Evolutionary conservation across 2,797 vertebrate species (phyloP).

Genomic region (Chromobotia macracanthus): DNA sequence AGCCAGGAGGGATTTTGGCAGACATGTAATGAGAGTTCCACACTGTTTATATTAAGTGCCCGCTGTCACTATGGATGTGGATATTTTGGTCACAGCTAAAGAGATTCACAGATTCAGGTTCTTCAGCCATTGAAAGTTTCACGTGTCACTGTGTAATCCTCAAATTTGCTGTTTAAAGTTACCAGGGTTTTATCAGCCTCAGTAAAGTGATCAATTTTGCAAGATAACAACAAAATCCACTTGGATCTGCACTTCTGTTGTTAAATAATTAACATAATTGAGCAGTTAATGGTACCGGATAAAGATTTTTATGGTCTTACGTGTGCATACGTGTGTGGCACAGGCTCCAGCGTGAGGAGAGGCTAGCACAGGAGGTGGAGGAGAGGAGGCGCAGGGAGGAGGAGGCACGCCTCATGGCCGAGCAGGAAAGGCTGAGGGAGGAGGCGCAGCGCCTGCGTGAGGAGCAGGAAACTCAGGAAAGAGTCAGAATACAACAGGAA

Average conservation of each 20-base stretch:
- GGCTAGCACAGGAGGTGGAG: conserved; percentile 78
- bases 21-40: conserved; percentile 28
- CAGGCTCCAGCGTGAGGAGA: conserved; percentile 83
- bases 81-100: conserved; percentile 54
- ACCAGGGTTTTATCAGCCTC: background rate
- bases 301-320: background rate
- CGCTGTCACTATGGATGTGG: conserved; percentile 12
- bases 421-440: conserved; percentile 75
- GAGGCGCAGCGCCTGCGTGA: conserved; percentile 80
- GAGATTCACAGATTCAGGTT: conserved; percentile 1
- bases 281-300: background rate
- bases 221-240: conserved; percentile 3
- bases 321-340: background rate
- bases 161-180: background rate
- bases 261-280: conserved; percentile 12
- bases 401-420: conserved; percentile 78
- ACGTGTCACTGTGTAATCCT: background rate
- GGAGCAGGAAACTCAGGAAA: conserved; percentile 85
- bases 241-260: background rate
- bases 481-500: conserved; percentile 82
- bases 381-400: conserved; percentile 82
- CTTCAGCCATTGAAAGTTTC: background rate
- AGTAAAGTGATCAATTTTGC: conserved; percentile 3
- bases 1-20: conserved; percentile 39
- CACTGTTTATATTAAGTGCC: conserved; percentile 21